These are phyloP conservation scores for Xestoiulus laeticollis DNA, from an alignment of 2,888 invertebrate genomes.

Conservation along the genomic window DNA sequence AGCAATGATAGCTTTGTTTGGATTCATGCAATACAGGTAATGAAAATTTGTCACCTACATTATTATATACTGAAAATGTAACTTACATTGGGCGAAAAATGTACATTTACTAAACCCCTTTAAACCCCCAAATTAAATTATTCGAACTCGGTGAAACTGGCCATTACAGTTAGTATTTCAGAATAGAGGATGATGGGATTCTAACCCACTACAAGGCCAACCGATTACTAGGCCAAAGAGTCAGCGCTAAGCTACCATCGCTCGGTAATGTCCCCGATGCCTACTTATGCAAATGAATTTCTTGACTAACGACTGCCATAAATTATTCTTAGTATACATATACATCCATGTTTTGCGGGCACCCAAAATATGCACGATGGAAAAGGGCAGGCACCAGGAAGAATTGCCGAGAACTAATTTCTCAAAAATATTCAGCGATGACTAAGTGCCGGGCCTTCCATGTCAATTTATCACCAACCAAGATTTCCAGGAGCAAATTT, in stretches of 20 bases:
- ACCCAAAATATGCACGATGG: not conserved
- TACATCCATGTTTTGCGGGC: not conserved
- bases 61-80: too few relatives aligned
- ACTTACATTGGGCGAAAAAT: too few relatives aligned
- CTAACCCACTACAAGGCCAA: not conserved
- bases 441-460: not conserved
- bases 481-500: not conserved
- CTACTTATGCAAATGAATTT: constrained; percentile 41
- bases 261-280: not conserved
- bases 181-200: not conserved
- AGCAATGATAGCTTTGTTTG: too few relatives aligned
- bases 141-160: not conserved
- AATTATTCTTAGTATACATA: not conserved
- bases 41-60: too few relatives aligned
- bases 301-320: constrained; percentile 23
- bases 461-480: not conserved
- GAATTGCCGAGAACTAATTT: not conserved
- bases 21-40: too few relatives aligned
- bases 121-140: too few relatives aligned
- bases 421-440: not conserved
- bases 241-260: not conserved
- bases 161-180: not conserved
- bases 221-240: not conserved
- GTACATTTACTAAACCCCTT: too few relatives aligned
- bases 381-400: not conserved